Percentiles rank a stretch among this genome's conserved stretches.
Conservation (phyloP, 2,888 invertebrate species). For the Nephrotoma appendiculata region DNA sequence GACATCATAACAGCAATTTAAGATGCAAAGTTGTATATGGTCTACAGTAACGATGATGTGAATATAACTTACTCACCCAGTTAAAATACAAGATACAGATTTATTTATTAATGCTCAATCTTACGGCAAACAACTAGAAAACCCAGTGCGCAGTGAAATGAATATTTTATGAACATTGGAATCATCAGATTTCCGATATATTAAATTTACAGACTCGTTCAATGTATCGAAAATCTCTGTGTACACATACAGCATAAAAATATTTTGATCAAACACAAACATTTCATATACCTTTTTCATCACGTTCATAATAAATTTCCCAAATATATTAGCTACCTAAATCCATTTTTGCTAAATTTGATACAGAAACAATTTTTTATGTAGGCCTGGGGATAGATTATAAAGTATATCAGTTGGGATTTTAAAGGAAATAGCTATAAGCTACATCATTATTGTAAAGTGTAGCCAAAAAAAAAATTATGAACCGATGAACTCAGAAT, state of each 20-base stretch:
- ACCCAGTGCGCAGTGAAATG: too few species aligned
- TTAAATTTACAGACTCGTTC: neutral
- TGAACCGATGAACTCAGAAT: neutral
- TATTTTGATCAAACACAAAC: neutral
- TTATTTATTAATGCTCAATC: too few species aligned
- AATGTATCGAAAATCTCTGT: neutral
- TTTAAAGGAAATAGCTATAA: neutral
- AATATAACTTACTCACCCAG: too few species aligned
- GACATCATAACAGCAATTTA: too few species aligned
- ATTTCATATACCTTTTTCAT: neutral
- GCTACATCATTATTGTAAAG: neutral
- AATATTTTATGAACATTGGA: too few species aligned
- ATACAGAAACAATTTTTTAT: neutral
- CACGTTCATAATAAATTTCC: neutral
- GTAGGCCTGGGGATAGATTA: neutral
- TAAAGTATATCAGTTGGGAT: neutral
- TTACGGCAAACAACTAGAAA: too few species aligned
- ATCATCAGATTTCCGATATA: too few species aligned
- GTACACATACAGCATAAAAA: neutral
- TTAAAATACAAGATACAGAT: too few species aligned
- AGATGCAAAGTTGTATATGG: too few species aligned
- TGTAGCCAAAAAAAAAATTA: neutral
- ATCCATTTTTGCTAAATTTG: neutral
- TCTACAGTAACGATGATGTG: too few species aligned
- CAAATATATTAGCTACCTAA: neutral